phyloP scores from a whole-genome alignment of 2,113 vertebrate genomes.

The Mustela lutreola region DNA sequence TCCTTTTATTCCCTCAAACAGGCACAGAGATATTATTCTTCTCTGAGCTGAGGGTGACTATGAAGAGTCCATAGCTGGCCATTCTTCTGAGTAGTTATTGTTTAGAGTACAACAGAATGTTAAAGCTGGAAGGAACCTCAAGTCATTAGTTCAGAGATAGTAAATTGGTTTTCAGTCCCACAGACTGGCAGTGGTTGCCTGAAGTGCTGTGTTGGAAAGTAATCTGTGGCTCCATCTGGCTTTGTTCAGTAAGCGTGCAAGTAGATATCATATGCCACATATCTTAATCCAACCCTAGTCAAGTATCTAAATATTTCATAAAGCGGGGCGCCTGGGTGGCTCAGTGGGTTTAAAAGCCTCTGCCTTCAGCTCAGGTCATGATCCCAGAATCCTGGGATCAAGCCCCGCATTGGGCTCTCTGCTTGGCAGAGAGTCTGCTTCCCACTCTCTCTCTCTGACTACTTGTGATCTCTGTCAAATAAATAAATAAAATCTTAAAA shows the following conservation, averaged over 20 bases:
- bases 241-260: not conserved
- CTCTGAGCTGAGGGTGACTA: not conserved
- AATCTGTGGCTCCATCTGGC: not conserved
- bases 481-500: too few relatives aligned
- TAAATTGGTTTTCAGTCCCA: not conserved
- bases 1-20: conserved; percentile 36
- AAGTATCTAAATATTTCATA: not conserved
- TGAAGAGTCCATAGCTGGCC: not conserved
- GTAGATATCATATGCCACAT: not conserved
- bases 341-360: too few relatives aligned
- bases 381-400: too few relatives aligned
- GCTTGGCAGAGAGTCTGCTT: too few relatives aligned
- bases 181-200: not conserved
- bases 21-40: not conserved
- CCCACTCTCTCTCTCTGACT: too few relatives aligned
- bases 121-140: conserved; percentile 50
- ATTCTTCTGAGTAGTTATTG: conserved; percentile 8
- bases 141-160: not conserved
- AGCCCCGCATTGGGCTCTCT: too few relatives aligned
- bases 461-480: too few relatives aligned
- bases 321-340: not conserved
- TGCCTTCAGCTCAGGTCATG: too few relatives aligned
- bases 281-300: not conserved
- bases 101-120: conserved; percentile 32
- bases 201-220: not conserved